Evolutionary conservation across 1,140 invertebrate species (phyloP), one percentile per base, ranked within the genome.

Genomic region (Diprion similis): DNA sequence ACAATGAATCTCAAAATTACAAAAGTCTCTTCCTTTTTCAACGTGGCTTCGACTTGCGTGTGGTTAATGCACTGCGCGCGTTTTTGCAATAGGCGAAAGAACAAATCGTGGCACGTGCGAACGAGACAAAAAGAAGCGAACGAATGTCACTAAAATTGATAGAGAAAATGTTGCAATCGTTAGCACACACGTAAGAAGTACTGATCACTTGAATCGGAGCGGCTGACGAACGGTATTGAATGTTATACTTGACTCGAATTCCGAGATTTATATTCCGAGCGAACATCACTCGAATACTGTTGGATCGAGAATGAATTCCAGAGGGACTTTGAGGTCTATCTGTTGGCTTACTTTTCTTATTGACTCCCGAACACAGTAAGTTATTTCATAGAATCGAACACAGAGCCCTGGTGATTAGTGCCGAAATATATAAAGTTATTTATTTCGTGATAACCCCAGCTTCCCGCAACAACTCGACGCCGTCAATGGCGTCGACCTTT

Each of bases 401-500:
- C 77, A 77, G 69, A 72, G 75, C 76, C 74, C 79, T 71, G 85
- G 86, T 87, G 85, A 86, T 59, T 59, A 59, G 51, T 59, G 80
- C 82, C 82, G 79, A 87, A 84, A 84, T 81, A 78, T 75, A 80
- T 82, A 77, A 82, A 86, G 79, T 85, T 86, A 83, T 85, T 87
- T 86, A 82, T 86, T 86, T 79, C 75, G 73, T 74, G 81, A 79
- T 86, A 86, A 86, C 81, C 82, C 79, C 82, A 76, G 77, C 76
- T 83, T 84, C 79, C 79, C 78, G 78, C 73, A 78, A 78, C 75
- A 72, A 74, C 69, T 37, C 19, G 18, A 48, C 67, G 66, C 71
- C 46, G 48, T 74, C 81, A 84, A 72, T 81, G 79, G 78, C 80
- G 78, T 68, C 81, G 75, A 78, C 78, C 75, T 78, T 80, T 77